Evolutionary conservation across 2,113 vertebrate genomes (phyloP), one percentile per base, ranked within the genome.

Genomic region (Anguilla japonica): DNA sequence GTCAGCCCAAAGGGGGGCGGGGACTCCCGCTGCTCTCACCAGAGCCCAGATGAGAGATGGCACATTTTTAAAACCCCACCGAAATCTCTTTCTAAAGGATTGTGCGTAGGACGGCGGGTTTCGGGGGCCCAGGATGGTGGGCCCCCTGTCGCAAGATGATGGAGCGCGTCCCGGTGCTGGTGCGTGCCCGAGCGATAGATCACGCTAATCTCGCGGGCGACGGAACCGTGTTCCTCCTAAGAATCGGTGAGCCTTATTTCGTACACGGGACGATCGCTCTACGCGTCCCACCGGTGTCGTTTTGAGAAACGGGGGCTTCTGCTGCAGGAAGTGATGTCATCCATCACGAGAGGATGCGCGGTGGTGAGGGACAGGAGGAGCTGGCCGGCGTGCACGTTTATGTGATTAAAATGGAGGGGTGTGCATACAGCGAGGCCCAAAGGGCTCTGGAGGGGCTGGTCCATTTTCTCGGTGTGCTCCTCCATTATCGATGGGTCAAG

Each of bases 401-500:
- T 29, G n/a, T 43, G 60, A 84, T 84, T 84, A 41, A 84, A 84
- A 41, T 50, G 41, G 75, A 4, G 53, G 41, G 57, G 3, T 22
- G 50, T 6, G 26, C 13, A 7, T 53, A 14, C 9, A 40, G 9
- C 18, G 46, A 3, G 20, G 2, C 13, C 0, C 26, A 29, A 26
- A 13, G 86, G 83, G 41, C 43, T 34, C 40, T 40, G 79, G 39
- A 20, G 41, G 39, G 40, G 29, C 79, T 20, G 71, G 78, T 29
- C 20, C 43, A 80, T 53, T 79, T 87, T 57, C 60, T 75, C 16
- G 83, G 50, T 39, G 67, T 81, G 60, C 22, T 75, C 75, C 57
- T 84, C n/a, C 60, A 71, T 67, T 85, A 87, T 83, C 75, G 83
- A 83, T 29, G 82, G 85, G 91, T 89, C 89, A 91, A 57, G 57